Evolutionary conservation across 2,113 vertebrate genomes (phyloP).

Genomic region (Strix uralensis): DNA sequence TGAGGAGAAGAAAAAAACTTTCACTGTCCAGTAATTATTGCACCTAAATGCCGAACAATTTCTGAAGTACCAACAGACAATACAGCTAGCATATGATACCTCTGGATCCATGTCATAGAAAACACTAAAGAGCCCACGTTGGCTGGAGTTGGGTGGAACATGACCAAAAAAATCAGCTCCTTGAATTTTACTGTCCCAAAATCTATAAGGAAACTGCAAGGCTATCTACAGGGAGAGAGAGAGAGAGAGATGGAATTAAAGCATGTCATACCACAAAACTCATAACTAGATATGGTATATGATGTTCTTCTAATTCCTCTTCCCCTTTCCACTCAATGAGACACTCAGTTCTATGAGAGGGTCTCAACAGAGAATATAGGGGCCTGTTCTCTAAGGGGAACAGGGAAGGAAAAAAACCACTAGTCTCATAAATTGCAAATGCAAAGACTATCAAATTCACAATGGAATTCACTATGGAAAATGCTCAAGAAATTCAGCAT

Average conservation of each 20-base stretch:
- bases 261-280: not conserved
- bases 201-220: slow-evolving; percentile 91
- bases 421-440: not conserved
- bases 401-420: not conserved
- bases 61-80: not conserved
- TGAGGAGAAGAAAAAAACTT: not conserved
- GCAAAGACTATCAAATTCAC: not conserved
- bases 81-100: slow-evolving; percentile 66
- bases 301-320: not conserved
- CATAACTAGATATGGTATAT: not conserved
- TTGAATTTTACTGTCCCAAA: slow-evolving; percentile 96
- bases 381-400: not conserved
- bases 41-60: not conserved
- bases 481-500: not conserved
- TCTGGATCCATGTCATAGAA: slow-evolving; percentile 97
- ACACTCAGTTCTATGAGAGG: not conserved
- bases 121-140: slow-evolving; percentile 91
- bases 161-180: slow-evolving; percentile 97
- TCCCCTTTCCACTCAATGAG: not conserved
- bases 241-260: not conserved
- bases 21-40: not conserved
- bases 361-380: not conserved
- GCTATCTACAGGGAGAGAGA: slow-evolving; percentile 80
- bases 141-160: slow-evolving; percentile 84
- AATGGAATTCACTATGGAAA: not conserved